Evolutionary conservation across 2,888 invertebrate species (phyloP).

Genomic region (Nysson spinosus): DNA sequence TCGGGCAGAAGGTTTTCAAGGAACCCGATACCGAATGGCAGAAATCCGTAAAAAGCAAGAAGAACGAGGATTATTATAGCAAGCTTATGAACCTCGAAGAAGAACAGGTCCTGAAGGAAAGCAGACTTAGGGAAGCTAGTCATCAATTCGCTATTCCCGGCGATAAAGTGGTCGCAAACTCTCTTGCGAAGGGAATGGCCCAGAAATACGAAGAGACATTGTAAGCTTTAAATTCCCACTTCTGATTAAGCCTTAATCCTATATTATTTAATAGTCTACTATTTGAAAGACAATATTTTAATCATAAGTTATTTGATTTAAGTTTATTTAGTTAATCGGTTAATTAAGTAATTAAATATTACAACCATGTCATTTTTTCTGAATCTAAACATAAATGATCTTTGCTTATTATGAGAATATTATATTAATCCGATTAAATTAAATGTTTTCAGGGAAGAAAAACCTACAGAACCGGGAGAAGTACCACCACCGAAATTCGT

Average conservation of each 20-base stretch:
- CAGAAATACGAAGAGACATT: conserved; percentile 89
- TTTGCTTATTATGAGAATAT: too few relatives aligned
- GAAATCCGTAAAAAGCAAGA: conserved; percentile 88
- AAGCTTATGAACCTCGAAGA: conserved; percentile 91
- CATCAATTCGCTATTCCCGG: conserved; percentile 93
- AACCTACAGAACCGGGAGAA: conserved; percentile 78
- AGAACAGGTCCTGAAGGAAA: conserved; percentile 90
- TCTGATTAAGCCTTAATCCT: too few relatives aligned
- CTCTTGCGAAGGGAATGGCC: conserved; percentile 92
- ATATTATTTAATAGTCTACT: too few relatives aligned
- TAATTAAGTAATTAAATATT: too few relatives aligned
- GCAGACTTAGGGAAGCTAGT: conserved; percentile 85
- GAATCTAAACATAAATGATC: too few relatives aligned
- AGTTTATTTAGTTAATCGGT: too few relatives aligned
- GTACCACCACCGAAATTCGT: conserved; percentile 68
- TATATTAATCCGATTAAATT: not conserved
- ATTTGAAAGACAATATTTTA: too few relatives aligned
- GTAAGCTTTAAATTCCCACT: conserved; percentile 81
- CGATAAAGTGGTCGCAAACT: conserved; percentile 86
- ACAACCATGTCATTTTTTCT: too few relatives aligned
- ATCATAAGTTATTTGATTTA: too few relatives aligned
- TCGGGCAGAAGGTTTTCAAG: conserved; percentile 82
- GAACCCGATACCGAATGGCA: conserved; percentile 92
- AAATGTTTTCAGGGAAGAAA: conserved; percentile 80
- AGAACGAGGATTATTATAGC: conserved; percentile 89